These are phyloP conservation scores for Tolypeutes matacus DNA, from an alignment of 2,797 vertebrate genomes.

Conservation along the genomic window DNA sequence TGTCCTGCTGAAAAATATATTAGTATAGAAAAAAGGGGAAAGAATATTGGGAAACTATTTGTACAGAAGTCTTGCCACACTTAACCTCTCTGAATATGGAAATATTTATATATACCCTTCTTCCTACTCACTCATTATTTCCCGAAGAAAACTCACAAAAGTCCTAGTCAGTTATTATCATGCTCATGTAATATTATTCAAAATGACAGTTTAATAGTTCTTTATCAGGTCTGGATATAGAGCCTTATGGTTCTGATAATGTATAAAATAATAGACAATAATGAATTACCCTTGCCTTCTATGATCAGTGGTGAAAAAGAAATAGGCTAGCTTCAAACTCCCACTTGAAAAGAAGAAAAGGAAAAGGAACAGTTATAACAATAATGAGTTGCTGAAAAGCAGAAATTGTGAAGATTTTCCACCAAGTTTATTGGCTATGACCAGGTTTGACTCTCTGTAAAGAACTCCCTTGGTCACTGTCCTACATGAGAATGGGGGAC, in stretches of 20 bases:
- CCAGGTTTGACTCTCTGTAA: neutral
- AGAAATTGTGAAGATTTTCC: neutral
- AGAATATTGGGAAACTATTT: neutral
- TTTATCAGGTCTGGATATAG: neutral
- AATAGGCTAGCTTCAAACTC: neutral
- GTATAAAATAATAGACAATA: neutral
- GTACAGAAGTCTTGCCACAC: neutral
- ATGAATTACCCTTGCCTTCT: neutral
- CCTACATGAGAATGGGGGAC: neutral
- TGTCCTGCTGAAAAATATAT: neutral
- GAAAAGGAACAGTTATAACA: neutral
- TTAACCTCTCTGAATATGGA: neutral
- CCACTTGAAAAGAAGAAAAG: neutral
- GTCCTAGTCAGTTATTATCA: neutral
- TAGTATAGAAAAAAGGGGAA: neutral
- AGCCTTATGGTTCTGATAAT: neutral
- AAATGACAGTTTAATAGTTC: neutral
- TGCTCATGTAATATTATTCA: neutral
- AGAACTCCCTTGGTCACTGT: neutral
- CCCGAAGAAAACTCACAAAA: neutral
- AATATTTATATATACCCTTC: neutral
- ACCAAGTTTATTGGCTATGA: neutral
- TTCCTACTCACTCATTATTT: neutral
- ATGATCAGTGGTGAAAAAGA: neutral
- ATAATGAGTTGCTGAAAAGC: neutral